These are phyloP conservation scores for Delia radicum DNA, from an alignment of 1,140 invertebrate species.

Conservation along the genomic window DNA sequence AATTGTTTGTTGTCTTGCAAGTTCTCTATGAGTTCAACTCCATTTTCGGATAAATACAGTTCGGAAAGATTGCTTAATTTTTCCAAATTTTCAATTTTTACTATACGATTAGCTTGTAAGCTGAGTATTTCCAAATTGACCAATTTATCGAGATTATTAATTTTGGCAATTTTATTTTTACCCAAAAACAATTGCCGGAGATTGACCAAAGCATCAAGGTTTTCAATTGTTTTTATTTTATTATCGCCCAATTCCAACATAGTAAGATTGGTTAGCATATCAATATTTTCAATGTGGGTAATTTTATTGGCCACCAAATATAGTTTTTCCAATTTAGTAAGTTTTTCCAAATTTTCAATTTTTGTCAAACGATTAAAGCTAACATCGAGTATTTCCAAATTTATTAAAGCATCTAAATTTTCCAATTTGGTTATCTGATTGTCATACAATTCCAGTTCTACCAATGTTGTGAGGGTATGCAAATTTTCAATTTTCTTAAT, in stretches of 20 bases:
- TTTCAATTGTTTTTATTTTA: conserved; percentile 76
- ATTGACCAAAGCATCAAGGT: conserved; percentile 73
- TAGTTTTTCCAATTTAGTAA: conserved; percentile 82
- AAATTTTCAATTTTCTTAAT: conserved; percentile 94
- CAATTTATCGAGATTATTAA: conserved; percentile 83
- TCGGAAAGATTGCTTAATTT: conserved; percentile 76
- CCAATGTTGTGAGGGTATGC: conserved; percentile 69
- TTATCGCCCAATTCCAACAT: conserved; percentile 95
- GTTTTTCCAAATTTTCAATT: conserved; percentile 81
- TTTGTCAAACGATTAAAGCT: conserved; percentile 96
- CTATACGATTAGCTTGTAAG: conserved; percentile 87
- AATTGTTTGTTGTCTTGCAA: conserved; percentile 70
- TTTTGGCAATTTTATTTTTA: conserved; percentile 94
- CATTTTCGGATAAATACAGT: conserved; percentile 94
- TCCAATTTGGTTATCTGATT: conserved; percentile 93
- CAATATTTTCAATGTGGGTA: conserved; percentile 86
- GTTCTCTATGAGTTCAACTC: conserved; percentile 75
- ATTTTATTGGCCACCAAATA: conserved; percentile 95
- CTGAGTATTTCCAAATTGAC: conserved; percentile 80
- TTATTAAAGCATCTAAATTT: conserved; percentile 81
- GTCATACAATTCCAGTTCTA: conserved; percentile 93
- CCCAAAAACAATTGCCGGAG: conserved; percentile 83
- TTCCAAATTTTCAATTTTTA: conserved; percentile 84
- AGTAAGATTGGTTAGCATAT: conserved; percentile 75
- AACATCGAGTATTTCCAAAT: conserved; percentile 88